phyloP scores from a whole-genome alignment of 2,113 vertebrate genomes.

The Peromyscus polionotus region DNA sequence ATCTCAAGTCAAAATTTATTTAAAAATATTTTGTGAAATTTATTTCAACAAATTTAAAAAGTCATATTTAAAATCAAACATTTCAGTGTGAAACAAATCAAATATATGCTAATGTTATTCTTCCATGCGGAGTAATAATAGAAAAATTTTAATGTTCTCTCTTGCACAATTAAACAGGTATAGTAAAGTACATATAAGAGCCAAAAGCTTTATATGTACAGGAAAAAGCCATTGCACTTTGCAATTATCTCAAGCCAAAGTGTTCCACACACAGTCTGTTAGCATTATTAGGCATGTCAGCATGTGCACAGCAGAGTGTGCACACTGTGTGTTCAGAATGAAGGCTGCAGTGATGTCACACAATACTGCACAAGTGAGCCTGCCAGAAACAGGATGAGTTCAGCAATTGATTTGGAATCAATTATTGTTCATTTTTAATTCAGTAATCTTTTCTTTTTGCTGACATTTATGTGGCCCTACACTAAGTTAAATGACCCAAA shows the following conservation, averaged over 20 bases:
- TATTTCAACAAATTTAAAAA: not conserved
- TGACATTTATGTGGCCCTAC: not conserved
- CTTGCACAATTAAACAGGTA: not conserved
- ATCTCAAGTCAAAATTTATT: not conserved
- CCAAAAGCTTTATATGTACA: not conserved
- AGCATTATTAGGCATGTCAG: no score
- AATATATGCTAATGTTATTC: not conserved
- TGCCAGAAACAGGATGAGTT: not conserved
- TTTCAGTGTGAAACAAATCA: not conserved
- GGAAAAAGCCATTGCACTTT: not conserved
- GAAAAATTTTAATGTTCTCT: not conserved
- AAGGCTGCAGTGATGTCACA: not conserved
- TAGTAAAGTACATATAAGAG: not conserved
- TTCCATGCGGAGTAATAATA: not conserved
- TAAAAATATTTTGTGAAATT: not conserved
- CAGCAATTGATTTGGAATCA: not conserved
- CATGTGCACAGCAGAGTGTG: not conserved
- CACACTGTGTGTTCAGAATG: not conserved
- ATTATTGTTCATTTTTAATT: not conserved
- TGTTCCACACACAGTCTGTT: not conserved
- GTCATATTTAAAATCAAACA: not conserved
- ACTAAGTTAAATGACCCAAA: not conserved
- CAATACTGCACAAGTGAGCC: no score
- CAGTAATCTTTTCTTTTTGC: not conserved
- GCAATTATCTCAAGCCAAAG: no score